Evolutionary conservation across 23 tunicate genomes (phyloP).

Genomic region (Trididemnum miniatum): DNA sequence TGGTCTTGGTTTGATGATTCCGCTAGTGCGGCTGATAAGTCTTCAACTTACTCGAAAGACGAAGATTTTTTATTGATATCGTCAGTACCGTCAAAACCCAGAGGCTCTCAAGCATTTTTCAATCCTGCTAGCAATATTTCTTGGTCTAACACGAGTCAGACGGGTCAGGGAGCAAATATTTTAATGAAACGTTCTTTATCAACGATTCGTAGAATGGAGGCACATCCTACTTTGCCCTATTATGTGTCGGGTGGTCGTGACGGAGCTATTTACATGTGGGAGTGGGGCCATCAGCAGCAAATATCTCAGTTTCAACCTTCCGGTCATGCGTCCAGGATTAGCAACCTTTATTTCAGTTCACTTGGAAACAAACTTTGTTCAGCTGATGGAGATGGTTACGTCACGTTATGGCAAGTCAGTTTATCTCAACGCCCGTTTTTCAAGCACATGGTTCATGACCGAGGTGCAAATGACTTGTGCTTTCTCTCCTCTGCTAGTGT

Average conservation of each 20-base stretch:
- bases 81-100: constrained; percentile 14
- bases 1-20: constrained; percentile 88
- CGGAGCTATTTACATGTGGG: constrained; percentile 92
- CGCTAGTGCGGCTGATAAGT: constrained; percentile 18
- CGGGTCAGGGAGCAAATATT: constrained; percentile 86
- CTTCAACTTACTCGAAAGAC: constrained; percentile 33
- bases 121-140: constrained; percentile 26
- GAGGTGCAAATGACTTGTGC: constrained; percentile 75
- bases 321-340: constrained; percentile 61
- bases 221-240: constrained; percentile 94
- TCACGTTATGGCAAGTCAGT: constrained; percentile 85
- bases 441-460: constrained; percentile 66
- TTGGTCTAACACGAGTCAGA: constrained; percentile 53
- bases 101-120: constrained; percentile 15
- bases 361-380: constrained; percentile 82
- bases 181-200: constrained; percentile 58
- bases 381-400: constrained; percentile 83
- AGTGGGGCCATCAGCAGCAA: constrained; percentile 97
- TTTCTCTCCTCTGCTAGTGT: constrained; percentile 80
- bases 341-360: constrained; percentile 67
- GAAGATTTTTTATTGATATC: constrained; percentile 75
- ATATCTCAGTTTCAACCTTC: constrained; percentile 61
- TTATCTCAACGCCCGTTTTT: constrained; percentile 48
- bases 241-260: constrained; percentile 77
- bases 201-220: constrained; percentile 64